Base-by-base conservation (phyloP, 1,140 invertebrate genomes). In the Drosophila lacteicornis region DNA sequence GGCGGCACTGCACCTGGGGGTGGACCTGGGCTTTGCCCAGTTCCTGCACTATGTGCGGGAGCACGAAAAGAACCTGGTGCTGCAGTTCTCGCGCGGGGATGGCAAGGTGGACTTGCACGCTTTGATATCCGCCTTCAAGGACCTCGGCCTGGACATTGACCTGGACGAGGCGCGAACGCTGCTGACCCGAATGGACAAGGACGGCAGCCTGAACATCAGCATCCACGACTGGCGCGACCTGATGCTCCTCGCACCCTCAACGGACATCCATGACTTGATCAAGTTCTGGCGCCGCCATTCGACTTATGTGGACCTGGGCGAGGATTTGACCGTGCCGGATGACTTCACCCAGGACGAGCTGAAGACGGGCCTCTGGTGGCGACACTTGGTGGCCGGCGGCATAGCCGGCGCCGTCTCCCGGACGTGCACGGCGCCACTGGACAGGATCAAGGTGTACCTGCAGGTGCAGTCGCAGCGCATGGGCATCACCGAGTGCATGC, bases 171-270 rank as follows among this genome's bases (percentile, higher is more conserved):
- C 96, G 9, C 96, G 94, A 55, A 96, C 96, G 91, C 94, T 97
- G 74, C 93, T 97, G 49, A 95, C 96, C 93, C 96, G 96, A 93
- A 97, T 97, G 96, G 96, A 97, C 92, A 96, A 97, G 93, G 98
- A 99, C 93, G 97, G 98, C 63, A 98, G 97, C 80, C 94, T 99
- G 27, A 97, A 98, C 80, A 99, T 99, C 83, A 98, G 97, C 91
- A 99, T 97, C 93, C 96, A 98, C 93, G 98, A 99, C 93, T 99
- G 98, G 98, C 95, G 98, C 79, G 97, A 99, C 91, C 99, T 97
- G 94, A 94, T 99, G 40, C 93, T 99, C 5, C 95, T 99, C 60
- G 97, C 98, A 73, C 98, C 98, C 4, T 97, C 96, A 50, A 95
- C 96, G 47, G 96, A 98, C 90, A 96, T 99, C 30, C 95, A 96